Conservation (phyloP, 2,888 invertebrate genomes). For the Melanotus villosus region DNA sequence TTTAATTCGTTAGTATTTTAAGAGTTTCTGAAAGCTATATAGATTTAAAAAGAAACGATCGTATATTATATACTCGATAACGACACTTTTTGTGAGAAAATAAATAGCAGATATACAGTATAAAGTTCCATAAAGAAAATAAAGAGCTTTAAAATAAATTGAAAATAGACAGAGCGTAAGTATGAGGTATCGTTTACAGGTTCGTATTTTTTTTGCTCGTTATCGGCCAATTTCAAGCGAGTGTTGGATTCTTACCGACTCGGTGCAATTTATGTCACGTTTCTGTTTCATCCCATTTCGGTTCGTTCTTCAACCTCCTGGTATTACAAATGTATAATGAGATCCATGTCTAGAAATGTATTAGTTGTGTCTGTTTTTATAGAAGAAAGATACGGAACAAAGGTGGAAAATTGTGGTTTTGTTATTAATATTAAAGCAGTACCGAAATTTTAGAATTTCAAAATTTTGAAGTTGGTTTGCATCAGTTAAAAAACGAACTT, state of each 20-base stretch:
- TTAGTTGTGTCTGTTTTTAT: too few relatives aligned
- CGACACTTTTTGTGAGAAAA: constrained; percentile 15
- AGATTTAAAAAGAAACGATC: too few relatives aligned
- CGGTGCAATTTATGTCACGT: constrained; percentile 45
- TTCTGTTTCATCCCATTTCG: constrained; percentile 40
- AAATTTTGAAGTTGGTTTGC: too few relatives aligned
- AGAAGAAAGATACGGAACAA: too few relatives aligned
- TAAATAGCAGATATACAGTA: constrained; percentile 27
- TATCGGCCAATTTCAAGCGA: constrained; percentile 54
- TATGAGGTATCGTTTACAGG: constrained; percentile 52
- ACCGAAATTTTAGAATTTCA: too few relatives aligned
- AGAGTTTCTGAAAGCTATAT: too few relatives aligned
- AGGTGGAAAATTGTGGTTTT: too few relatives aligned
- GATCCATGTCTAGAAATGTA: constrained; percentile 13
- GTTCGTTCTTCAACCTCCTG: constrained; percentile 26
- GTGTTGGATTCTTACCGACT: constrained; percentile 47
- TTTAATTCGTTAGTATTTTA: too few relatives aligned
- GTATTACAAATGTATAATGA: constrained; percentile 32
- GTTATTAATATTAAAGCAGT: too few relatives aligned
- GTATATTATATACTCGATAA: too few relatives aligned
- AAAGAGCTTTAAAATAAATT: constrained; percentile 51
- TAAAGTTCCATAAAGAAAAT: constrained; percentile 44
- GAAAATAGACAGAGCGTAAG: constrained; percentile 51
- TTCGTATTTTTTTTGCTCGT: constrained; percentile 51
- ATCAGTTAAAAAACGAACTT: too few relatives aligned